Evolutionary conservation across 2,888 invertebrate species (phyloP).

Genomic region (Azorinus chamasolen): DNA sequence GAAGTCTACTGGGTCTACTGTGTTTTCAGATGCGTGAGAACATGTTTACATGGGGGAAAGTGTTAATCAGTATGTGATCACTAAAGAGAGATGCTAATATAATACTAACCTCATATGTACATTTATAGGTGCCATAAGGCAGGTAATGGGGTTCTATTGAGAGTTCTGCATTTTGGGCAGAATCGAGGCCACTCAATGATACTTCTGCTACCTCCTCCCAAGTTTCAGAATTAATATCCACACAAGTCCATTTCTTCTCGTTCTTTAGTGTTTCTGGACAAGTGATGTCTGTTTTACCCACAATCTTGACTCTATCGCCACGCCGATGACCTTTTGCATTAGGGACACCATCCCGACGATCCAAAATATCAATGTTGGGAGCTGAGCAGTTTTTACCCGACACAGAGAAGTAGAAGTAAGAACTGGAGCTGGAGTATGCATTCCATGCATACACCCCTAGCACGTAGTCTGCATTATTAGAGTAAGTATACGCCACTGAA

Average conservation of each 20-base stretch:
- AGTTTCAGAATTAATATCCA: conserved; percentile 60
- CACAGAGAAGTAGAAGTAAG: conserved; percentile 63
- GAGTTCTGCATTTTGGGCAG: conserved; percentile 66
- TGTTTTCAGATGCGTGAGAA: too few relatives aligned
- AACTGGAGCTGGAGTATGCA: conserved; percentile 26
- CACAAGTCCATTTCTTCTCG: conserved; percentile 75
- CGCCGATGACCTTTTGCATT: neutral
- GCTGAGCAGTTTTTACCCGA: conserved; percentile 71
- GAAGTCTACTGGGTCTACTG: too few relatives aligned
- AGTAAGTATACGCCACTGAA: conserved; percentile 47
- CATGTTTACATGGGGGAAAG: too few relatives aligned
- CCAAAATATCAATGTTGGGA: conserved; percentile 71
- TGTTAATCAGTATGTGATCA: too few relatives aligned
- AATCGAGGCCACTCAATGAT: conserved; percentile 38
- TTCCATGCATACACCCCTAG: conserved; percentile 62
- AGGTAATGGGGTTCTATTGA: conserved; percentile 78
- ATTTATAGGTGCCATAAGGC: conserved; percentile 74
- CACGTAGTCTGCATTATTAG: conserved; percentile 38
- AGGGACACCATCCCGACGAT: conserved; percentile 34
- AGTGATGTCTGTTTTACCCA: conserved; percentile 70
- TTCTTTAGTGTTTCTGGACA: conserved; percentile 78
- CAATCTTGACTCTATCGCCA: conserved; percentile 57
- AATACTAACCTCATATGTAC: conserved; percentile 14
- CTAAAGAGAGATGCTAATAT: too few relatives aligned
- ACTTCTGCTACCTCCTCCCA: conserved; percentile 46